Base-by-base conservation (phyloP, 2,113 vertebrate genomes). In the Sardina pilchardus region DNA sequence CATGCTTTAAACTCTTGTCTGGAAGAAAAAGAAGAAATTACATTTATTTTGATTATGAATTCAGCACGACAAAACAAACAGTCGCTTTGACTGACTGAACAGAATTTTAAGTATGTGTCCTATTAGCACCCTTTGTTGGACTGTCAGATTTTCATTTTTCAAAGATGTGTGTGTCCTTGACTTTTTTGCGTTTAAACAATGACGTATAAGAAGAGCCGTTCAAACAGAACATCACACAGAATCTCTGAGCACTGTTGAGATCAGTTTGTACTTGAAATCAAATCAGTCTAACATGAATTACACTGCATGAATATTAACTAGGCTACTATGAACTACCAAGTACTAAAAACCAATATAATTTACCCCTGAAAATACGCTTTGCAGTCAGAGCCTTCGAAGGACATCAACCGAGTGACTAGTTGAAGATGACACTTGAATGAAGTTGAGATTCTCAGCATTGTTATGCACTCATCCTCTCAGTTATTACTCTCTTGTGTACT, bases 1-100 rank as follows among this genome's bases (percentile, higher is more conserved):
- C 93, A 94, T 89, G 93, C 92, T 93, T 95, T 95, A 92, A 92
- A 94, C 93, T 95, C 92, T 89, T 91, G 92, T 94, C 94, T 95
- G 90, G 71, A 92, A 92, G 91, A 90, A 93, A 90, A 92, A 91
- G 85, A 91, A 88, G 71, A 78, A 36, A 78, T 78, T 14, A 0
- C 36, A 78, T 78, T 78, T 36, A 78, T 34, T 71, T 71, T 71
- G 26, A 12, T 30, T 30, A 26, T 71, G 63, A 34, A 71, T 78
- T 78, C 71, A 78, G 71, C 71, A 78, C 71, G 30, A 36, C 26
- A 78, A 78, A 78, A 14, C 67, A 78, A 78, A 78, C 71, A 36
- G 34, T 34, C 14, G 12, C 14, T 78, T 78, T 34, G 12, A 36
- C 30, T 30, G 34, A n/a, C 39, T 36, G 14, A 67, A 30, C 9